Evolutionary conservation across 1,140 invertebrate genomes (phyloP), one percentile per base, ranked within the genome.

Genomic region (Chrysopa pallens): DNA sequence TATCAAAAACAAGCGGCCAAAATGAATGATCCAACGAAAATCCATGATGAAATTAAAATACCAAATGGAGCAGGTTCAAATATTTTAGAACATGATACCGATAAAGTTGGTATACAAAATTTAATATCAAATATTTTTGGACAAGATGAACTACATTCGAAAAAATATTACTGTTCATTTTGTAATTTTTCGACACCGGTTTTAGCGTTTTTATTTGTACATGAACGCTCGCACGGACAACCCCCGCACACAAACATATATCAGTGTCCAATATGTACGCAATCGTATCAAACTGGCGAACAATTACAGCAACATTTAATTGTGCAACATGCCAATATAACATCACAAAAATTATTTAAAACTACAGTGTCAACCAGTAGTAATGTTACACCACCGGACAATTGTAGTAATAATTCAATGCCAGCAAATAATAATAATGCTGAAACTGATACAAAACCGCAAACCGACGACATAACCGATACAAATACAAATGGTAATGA

Each of bases 121-220:
- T 67, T 72, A 2, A 45, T 72, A 8, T 72, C 76, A 0, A 74
- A 68, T 33, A 57, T 76, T 6, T 75, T 80, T 31, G 70, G 71
- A 0, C 58, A 66, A 29, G 66, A 53, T 43, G 70, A 57, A 31
- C 67, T 36, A 61, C 69, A 46, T 62, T 59, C 47, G 37, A 85
- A 89, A 59, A 77, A 76, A 23, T 93, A 91, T 60, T 79, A 84
- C 38, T 93, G 90, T 62, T 81, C 82, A 1, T 78, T 84, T 52
- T 94, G 90, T 53, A 76, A 81, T 36, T 93, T 90, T 57, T 78
- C 81, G n/a, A 91, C 87, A 12, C 74, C 82, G 42, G 80, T 89
- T 51, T 68, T 92, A 43, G 85, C 87, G 17, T 86, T 91, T 55
- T 68, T 93, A 42, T 89, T 89, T 59, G 78, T 89, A 17, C 89